Percentiles rank a stretch among this genome's conserved stretches.
Conservation (phyloP, 2,113 vertebrate genomes). For the Phrynosoma platyrhinos region DNA sequence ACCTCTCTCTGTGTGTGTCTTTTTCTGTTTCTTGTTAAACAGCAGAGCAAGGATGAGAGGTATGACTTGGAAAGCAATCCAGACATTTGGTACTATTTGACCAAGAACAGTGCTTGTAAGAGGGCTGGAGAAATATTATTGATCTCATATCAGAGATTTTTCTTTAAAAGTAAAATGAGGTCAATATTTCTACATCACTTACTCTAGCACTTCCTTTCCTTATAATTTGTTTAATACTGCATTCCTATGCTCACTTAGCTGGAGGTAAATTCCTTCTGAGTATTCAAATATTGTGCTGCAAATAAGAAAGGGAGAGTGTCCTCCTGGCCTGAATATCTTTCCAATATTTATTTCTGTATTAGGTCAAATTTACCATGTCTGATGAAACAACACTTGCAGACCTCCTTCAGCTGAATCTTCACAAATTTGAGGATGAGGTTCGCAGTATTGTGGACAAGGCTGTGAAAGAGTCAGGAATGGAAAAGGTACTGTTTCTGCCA, state of each 20-base stretch:
- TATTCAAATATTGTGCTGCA: neutral
- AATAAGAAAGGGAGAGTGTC: neutral
- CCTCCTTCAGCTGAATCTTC: conserved; percentile 78
- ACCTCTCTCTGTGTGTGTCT: neutral
- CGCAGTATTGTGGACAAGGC: conserved; percentile 80
- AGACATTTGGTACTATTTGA: neutral
- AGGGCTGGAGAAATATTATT: neutral
- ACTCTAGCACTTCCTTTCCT: neutral
- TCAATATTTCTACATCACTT: neutral
- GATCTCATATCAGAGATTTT: neutral
- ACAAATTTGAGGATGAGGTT: conserved; percentile 79
- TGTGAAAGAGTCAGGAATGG: conserved; percentile 78
- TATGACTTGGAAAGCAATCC: neutral
- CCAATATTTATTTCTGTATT: conserved; percentile 8
- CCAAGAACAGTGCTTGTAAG: neutral
- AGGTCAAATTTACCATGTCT: conserved; percentile 85
- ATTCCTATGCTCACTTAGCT: neutral
- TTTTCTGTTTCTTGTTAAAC: neutral
- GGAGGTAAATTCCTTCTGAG: neutral
- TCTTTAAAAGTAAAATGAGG: neutral
- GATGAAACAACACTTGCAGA: conserved; percentile 75
- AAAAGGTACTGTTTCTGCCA: conserved; percentile 68
- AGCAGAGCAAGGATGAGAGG: neutral
- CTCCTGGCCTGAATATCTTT: too few relatives aligned
- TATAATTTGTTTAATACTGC: neutral